Base-by-base conservation (phyloP, 2,113 vertebrate species). In the Platysteira castanea region DNA sequence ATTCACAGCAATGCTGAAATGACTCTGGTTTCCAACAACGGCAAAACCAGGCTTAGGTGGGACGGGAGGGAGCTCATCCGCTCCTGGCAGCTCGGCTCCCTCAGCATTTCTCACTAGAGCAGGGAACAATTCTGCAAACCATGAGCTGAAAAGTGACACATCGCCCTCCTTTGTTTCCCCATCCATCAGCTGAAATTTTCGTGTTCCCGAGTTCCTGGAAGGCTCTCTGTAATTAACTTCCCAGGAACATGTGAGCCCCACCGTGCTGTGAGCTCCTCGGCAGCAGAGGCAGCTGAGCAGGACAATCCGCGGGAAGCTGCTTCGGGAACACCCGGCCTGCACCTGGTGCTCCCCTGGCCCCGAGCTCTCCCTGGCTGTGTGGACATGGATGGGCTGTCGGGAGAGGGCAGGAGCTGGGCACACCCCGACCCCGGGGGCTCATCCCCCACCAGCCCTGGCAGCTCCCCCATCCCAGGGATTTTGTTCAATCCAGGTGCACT, bases 351-450 rank as follows among this genome's bases (percentile, higher is more conserved):
- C 15, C 76, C 33, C 9, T 33, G 0, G 3, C 23, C 22, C 19
- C 0, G 0, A 0, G 3, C 8, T 19, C 15, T 16, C 35, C 53
- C 49, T 4, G 31, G 26, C 1, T 30, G 28, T 44, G 49, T 20
- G 50, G 37, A 24, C 78, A 49, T 0, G 7, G 60, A 6, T 28
- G 59, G 20, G 31, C 31, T 44, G 52, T 49, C 2, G 2, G 7
- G 41, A 56, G 47, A 74, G 33, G 67, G 42, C 61, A 69, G 56
- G 41, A 35, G 35, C 6, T 53, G 19, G 27, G 30, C 81, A 59
- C 63, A 22, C 42, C 59, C 67, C 1, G 18, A 60, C 7, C 44
- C 3, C 0, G 1, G 16, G 52, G 35, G 31, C 18, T 53, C 6
- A 4, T 57, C 18, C 56, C 13, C 3, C 2, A 0, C 24, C 54